Conservation (phyloP, 2,888 invertebrate species). For the Dryomyza anilis region DNA sequence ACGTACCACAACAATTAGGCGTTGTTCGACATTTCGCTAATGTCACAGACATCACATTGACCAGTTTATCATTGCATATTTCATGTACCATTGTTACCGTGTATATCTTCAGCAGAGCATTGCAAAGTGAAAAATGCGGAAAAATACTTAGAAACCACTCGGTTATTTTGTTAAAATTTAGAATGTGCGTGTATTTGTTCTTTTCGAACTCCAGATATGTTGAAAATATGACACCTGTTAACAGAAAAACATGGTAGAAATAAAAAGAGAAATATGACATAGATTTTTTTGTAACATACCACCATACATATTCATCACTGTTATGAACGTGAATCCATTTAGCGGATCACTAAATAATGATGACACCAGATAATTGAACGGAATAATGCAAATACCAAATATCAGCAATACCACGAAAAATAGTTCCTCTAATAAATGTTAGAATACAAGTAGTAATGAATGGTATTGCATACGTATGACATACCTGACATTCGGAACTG, state of each 20-base stretch:
- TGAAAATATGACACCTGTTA: neutral
- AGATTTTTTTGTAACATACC: too few species aligned
- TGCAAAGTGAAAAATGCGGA: conserved; percentile 33
- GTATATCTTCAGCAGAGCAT: conserved; percentile 36
- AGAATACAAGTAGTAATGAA: too few species aligned
- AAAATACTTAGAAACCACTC: conserved; percentile 15
- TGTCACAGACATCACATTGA: too few species aligned
- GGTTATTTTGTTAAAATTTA: neutral
- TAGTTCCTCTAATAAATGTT: neutral
- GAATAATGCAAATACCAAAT: conserved; percentile 23
- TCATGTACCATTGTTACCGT: conserved; percentile 23
- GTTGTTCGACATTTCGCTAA: too few species aligned
- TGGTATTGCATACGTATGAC: too few species aligned
- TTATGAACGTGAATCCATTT: conserved; percentile 28
- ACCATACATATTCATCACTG: conserved; percentile 30
- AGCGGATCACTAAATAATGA: conserved; percentile 68
- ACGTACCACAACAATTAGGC: too few species aligned
- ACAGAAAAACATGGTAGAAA: too few species aligned
- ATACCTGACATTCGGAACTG: too few species aligned
- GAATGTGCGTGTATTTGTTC: neutral
- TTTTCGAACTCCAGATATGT: neutral
- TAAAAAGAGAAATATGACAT: neutral
- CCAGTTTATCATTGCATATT: too few species aligned
- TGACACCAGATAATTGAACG: conserved; percentile 32
- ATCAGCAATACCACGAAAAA: conserved; percentile 16